Evolutionary conservation across 2,113 vertebrate genomes (phyloP).

Genomic region (Litocranius walleri): DNA sequence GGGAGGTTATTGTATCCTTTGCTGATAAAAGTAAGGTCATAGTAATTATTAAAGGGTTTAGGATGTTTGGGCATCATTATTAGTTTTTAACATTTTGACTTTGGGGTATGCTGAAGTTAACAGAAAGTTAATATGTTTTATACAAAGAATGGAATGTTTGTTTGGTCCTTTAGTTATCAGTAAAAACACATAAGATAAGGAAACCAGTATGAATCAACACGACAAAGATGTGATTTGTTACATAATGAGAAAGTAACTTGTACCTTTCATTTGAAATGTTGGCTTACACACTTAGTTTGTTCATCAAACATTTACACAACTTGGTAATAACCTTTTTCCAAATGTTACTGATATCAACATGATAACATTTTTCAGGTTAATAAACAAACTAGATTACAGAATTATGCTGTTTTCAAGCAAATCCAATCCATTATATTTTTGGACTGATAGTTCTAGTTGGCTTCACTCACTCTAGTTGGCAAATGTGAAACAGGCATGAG

Average conservation of each 20-base stretch:
- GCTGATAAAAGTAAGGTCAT: slow-evolving; percentile 76
- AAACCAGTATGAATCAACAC: slow-evolving; percentile 66
- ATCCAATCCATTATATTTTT: neutral
- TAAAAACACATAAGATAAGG: slow-evolving; percentile 74
- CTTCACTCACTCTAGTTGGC: neutral
- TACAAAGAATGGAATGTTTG: slow-evolving; percentile 67
- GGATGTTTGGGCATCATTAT: slow-evolving; percentile 53
- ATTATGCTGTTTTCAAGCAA: slow-evolving; percentile 20
- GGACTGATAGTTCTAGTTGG: neutral
- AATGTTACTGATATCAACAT: slow-evolving; percentile 21
- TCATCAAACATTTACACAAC: slow-evolving; percentile 32
- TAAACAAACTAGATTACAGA: slow-evolving; percentile 25
- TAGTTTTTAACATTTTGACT: slow-evolving; percentile 45
- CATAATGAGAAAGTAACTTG: slow-evolving; percentile 31
- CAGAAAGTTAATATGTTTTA: slow-evolving; percentile 61
- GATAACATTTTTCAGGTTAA: slow-evolving; percentile 44
- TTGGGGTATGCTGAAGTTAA: slow-evolving; percentile 62
- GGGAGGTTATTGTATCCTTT: slow-evolving; percentile 60
- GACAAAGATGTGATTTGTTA: slow-evolving; percentile 71
- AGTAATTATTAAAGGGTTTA: slow-evolving; percentile 67
- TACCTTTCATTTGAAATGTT: slow-evolving; percentile 62
- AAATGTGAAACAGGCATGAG: neutral
- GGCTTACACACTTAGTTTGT: slow-evolving; percentile 35
- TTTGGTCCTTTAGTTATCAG: slow-evolving; percentile 65
- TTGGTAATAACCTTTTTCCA: neutral